Percentiles rank a stretch among this genome's conserved stretches.
Evolutionary conservation across 2,888 invertebrate genomes (phyloP).

Genomic region (Lottia scabra): DNA sequence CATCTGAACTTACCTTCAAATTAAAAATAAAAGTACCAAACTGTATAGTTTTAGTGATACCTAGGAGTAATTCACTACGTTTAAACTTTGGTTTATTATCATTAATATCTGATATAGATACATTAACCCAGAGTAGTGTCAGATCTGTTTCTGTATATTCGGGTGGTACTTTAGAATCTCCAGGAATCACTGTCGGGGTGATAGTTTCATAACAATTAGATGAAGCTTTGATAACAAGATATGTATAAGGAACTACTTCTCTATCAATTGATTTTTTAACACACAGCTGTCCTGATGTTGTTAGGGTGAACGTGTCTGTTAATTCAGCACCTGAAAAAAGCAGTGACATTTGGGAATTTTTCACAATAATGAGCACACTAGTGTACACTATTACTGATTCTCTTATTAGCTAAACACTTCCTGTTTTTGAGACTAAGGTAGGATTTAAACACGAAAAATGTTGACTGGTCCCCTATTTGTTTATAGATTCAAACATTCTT

Average conservation of each 20-base stretch:
- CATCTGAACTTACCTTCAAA: constrained; percentile 51
- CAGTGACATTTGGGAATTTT: too few species aligned
- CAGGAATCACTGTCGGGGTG: constrained; percentile 18
- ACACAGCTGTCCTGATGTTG: constrained; percentile 50
- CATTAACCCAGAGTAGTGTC: constrained; percentile 51
- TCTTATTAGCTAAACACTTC: too few species aligned
- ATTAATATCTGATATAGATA: constrained; percentile 84
- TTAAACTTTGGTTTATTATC: constrained; percentile 90
- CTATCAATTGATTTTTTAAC: constrained; percentile 52
- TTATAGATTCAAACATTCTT: too few species aligned
- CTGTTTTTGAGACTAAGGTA: too few species aligned
- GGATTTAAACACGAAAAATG: too few species aligned
- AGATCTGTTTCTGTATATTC: constrained; percentile 19
- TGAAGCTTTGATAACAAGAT: constrained; percentile 54
- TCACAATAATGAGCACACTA: too few species aligned
- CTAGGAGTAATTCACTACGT: constrained; percentile 86
- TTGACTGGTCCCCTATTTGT: too few species aligned
- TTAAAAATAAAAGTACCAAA: constrained; percentile 78
- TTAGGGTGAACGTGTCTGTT: constrained; percentile 47
- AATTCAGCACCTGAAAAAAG: constrained; percentile 41
- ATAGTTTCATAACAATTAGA: constrained; percentile 46
- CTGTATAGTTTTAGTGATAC: constrained; percentile 92
- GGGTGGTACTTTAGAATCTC: constrained; percentile 2
- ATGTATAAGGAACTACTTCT: constrained; percentile 44
- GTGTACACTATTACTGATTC: too few species aligned